Evolutionary conservation across 2,797 vertebrate species (phyloP).

Genomic region (Pithecia hirsuta): DNA sequence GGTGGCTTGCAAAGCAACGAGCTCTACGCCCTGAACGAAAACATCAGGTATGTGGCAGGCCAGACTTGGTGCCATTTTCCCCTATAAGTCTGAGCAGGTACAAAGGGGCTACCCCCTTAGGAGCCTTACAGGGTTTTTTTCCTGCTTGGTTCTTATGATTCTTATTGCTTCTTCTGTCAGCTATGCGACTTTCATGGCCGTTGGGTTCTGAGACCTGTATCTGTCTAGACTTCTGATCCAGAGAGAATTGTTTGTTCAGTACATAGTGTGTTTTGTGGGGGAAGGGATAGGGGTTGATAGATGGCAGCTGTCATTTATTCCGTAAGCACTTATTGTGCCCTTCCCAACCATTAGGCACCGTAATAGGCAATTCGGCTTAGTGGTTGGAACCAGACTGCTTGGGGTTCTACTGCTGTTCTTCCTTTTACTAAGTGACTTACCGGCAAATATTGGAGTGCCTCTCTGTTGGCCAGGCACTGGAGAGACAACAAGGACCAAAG

Average conservation of each 20-base stretch:
- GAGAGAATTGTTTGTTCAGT: not conserved
- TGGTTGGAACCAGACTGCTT: not conserved
- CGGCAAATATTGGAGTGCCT: not conserved
- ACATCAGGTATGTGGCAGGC: conserved; percentile 90
- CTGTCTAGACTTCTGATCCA: not conserved
- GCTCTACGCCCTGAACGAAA: conserved; percentile 94
- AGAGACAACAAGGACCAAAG: not conserved
- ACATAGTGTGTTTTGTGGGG: not conserved
- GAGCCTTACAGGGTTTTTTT: not conserved
- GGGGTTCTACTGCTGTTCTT: not conserved
- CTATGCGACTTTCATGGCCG: not conserved
- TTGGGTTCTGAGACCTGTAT: not conserved
- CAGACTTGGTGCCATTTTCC: not conserved
- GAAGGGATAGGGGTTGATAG: not conserved
- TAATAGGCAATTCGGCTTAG: not conserved
- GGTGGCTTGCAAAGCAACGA: conserved; percentile 92
- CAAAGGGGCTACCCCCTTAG: fast-evolving
- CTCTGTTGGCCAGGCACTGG: not conserved
- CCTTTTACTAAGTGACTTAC: not conserved
- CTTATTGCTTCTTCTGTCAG: not conserved
- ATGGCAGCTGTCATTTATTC: not conserved
- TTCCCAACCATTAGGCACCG: not conserved
- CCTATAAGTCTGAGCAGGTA: not conserved
- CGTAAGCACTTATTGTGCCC: not conserved
- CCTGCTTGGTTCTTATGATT: not conserved